Base-by-base conservation (phyloP, 2,797 vertebrate genomes). In the Acanthurus lineatus region DNA sequence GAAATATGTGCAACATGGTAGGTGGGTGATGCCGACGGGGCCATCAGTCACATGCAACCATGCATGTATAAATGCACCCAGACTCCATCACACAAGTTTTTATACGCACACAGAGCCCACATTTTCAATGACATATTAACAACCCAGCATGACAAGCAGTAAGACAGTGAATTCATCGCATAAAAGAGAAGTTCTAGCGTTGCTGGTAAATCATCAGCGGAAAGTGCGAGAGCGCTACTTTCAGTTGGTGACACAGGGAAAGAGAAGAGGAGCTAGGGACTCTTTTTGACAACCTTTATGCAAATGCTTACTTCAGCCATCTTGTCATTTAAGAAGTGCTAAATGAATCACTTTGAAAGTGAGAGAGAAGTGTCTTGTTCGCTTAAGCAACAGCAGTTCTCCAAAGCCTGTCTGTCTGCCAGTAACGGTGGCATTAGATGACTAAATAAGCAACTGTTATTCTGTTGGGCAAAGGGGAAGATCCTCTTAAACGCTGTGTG, bases 381-480 rank as follows among this genome's bases (percentile, higher is more conserved):
- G 44, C 89, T 92, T 86, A 88, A 87, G 86, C 86, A 90, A 90
- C 83, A 81, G 83, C 88, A 90, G 87, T 91, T 93, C 91, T 90
- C 79, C 79, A 90, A 85, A 91, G 84, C 82, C 84, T 88, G 86
- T 88, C 84, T 86, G 90, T 86, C 83, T 91, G 77, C 87, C 86
- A 91, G 90, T 91, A 92, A 91, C 83, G 48, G 85, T 63, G 86
- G 81, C 83, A 87, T 85, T 87, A 85, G 81, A 87, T 94, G 93
- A 94, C 93, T 93, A 91, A 92, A 92, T 88, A 86, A 91, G 91
- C 84, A 89, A 94, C 91, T 91, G 89, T 81, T 92, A 68, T 49
- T 90, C 83, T 85, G 91, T 92, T 90, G 89, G 88, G 89, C 79
- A 94, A 92, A 91, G 89, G 85, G 90, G 89, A 92, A 94, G 91